Evolutionary conservation across 2,797 vertebrate genomes (phyloP).

Genomic region (Alcedo quadribrachys): DNA sequence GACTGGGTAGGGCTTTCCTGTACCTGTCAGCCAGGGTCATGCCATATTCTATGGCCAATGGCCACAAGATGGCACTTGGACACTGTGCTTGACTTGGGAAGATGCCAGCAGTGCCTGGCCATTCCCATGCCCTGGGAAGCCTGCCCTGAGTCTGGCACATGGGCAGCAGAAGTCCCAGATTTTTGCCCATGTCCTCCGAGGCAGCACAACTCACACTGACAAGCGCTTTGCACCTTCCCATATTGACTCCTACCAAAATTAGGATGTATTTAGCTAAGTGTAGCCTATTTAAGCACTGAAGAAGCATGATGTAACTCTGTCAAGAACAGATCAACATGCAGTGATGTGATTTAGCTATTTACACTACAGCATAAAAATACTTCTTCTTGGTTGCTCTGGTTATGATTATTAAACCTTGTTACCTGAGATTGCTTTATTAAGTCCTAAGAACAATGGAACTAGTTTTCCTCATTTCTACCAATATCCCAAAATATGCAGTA

Average conservation of each 20-base stretch:
- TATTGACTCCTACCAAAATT: background rate
- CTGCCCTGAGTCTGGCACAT: background rate
- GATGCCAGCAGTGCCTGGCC: background rate
- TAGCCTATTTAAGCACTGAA: background rate
- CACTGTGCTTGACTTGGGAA: background rate
- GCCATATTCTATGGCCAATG: background rate
- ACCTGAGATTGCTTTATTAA: background rate
- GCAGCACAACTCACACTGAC: background rate
- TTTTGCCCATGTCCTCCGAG: fast-evolving
- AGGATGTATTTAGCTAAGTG: background rate
- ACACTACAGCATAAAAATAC: background rate
- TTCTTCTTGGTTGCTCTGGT: background rate
- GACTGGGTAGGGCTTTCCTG: background rate
- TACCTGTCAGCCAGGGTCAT: background rate
- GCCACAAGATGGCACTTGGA: slow-evolving; percentile 71
- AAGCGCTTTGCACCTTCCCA: background rate
- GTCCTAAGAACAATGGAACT: background rate
- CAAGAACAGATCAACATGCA: background rate
- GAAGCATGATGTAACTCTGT: background rate
- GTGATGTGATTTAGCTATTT: background rate
- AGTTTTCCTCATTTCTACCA: background rate
- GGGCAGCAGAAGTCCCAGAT: background rate
- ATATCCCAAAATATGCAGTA: background rate
- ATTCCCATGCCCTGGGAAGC: background rate
- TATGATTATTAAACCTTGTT: background rate